Conservation (phyloP, 2,888 invertebrate genomes). For the Gymnoscelis rufifasciata region DNA sequence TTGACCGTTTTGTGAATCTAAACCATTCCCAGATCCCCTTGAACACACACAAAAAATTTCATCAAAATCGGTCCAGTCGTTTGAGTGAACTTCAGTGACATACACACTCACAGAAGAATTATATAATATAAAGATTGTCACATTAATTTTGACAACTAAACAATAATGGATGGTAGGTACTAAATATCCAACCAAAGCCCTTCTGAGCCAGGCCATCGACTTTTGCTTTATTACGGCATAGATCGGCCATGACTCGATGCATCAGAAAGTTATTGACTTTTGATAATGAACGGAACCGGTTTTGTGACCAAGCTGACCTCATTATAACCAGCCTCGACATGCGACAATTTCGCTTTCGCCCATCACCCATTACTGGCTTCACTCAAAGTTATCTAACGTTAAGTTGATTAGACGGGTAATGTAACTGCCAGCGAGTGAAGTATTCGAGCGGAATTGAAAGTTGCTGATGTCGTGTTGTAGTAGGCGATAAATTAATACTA, state of each 20-base stretch:
- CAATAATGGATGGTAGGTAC: no score
- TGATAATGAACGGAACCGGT: constrained; percentile 76
- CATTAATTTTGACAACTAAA: no score
- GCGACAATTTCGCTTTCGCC: constrained; percentile 32
- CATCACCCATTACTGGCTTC: constrained; percentile 50
- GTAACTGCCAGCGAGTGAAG: constrained; percentile 34
- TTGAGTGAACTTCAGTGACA: no score
- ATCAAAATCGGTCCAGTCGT: no score
- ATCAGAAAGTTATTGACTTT: constrained; percentile 79
- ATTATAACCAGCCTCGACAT: constrained; percentile 46
- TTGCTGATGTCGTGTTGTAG: constrained; percentile 24
- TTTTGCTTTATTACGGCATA: constrained; percentile 46
- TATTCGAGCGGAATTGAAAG: constrained; percentile 25
- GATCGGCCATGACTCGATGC: constrained; percentile 73
- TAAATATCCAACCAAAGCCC: background rate
- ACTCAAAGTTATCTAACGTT: constrained; percentile 19
- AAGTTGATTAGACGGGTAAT: constrained; percentile 39
- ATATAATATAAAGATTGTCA: no score
- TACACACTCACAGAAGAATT: no score
- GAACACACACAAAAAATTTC: no score
- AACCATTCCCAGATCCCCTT: no score
- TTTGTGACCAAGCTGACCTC: constrained; percentile 74
- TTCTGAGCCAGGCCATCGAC: constrained; percentile 8
- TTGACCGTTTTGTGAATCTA: no score
- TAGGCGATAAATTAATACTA: constrained; percentile 49